phyloP scores from a whole-genome alignment of 2,797 vertebrate species.

The Morus bassanus region DNA sequence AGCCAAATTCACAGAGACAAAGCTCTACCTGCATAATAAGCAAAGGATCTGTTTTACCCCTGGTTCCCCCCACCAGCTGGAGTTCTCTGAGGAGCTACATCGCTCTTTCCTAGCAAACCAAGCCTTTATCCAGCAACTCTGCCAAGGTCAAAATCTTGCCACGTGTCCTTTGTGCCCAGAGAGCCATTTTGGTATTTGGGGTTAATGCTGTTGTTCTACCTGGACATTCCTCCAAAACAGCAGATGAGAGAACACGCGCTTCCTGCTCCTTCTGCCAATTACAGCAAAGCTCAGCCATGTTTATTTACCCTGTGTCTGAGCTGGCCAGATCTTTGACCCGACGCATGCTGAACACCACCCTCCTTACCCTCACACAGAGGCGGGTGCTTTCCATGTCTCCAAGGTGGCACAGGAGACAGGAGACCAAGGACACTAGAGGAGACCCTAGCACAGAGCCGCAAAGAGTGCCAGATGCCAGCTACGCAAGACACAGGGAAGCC shows the following conservation, averaged over 20 bases:
- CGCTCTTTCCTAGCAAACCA: neutral
- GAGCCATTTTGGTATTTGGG: neutral
- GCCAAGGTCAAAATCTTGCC: constrained; percentile 1
- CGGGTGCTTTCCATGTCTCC: neutral
- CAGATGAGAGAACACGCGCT: neutral
- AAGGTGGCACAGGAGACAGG: neutral
- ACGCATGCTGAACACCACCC: neutral
- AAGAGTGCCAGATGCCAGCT: neutral
- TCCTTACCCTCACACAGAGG: neutral
- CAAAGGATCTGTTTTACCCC: neutral
- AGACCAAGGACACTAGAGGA: neutral
- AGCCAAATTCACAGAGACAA: neutral
- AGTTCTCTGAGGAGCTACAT: neutral
- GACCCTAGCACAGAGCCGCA: neutral
- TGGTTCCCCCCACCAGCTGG: neutral
- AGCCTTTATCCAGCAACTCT: neutral
- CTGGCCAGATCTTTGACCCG: constrained; percentile 41
- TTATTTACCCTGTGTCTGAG: constrained; percentile 45
- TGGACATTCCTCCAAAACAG: neutral
- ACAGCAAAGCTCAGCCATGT: neutral
- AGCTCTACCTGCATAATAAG: neutral
- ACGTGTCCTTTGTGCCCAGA: neutral
- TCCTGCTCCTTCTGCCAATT: constrained; percentile 28
- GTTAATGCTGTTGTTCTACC: neutral
- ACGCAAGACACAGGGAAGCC: neutral